These are phyloP conservation scores for Vanessa tameamea DNA, from an alignment of 1,140 invertebrate species.

Conservation along the genomic window DNA sequence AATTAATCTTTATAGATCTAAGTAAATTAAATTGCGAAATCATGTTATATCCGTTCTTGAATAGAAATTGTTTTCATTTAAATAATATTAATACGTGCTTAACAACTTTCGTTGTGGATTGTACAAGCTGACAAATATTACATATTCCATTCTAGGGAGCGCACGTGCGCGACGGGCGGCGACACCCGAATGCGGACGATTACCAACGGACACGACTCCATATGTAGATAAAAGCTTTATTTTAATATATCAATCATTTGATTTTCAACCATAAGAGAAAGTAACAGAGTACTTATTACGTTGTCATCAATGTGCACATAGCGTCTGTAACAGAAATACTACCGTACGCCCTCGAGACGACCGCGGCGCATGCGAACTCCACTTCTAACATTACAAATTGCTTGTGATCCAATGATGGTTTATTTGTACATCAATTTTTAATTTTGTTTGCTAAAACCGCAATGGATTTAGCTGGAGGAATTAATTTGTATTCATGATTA, in stretches of 20 bases:
- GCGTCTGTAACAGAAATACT: conserved; percentile 16
- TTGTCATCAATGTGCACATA: conserved; percentile 6
- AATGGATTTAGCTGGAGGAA: conserved; percentile 33
- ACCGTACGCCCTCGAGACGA: conserved; percentile 57
- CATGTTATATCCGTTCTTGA: neutral
- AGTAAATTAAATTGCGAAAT: neutral
- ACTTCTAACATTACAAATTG: conserved; percentile 19
- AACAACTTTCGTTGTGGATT: conserved; percentile 33
- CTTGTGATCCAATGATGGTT: conserved; percentile 39
- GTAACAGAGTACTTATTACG: conserved; percentile 21
- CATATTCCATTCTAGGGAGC: conserved; percentile 39
- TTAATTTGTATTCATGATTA: conserved; percentile 22
- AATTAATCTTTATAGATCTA: neutral
- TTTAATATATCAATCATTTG: neutral
- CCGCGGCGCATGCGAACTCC: conserved; percentile 51
- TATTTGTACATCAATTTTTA: neutral
- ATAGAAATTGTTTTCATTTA: neutral
- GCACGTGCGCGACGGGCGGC: conserved; percentile 54
- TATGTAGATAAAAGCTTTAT: conserved; percentile 12
- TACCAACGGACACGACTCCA: conserved; percentile 33
- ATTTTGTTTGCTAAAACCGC: conserved; percentile 8
- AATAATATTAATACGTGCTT: conserved; percentile 16
- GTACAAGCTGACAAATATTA: conserved; percentile 45
- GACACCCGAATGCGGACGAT: conserved; percentile 52
- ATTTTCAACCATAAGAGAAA: conserved; percentile 17